Base-by-base conservation (phyloP, 2,888 invertebrate species). In the Luperina nickerlii region DNA sequence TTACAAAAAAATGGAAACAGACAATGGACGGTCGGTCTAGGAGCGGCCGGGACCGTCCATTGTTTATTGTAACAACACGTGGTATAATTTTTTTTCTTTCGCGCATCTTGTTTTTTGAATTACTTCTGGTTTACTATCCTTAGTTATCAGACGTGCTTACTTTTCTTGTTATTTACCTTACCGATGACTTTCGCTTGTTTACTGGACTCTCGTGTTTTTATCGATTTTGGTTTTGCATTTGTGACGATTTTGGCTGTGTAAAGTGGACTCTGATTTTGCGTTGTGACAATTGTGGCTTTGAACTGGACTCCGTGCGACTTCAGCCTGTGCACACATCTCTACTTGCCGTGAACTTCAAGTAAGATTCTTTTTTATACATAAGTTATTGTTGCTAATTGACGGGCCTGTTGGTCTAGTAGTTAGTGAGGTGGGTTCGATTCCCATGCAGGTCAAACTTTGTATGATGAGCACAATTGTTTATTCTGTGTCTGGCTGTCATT, bases 251-350 rank as follows among this genome's bases (percentile, higher is more conserved):
- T 78, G 78, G 74, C 78, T 71, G 51, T 78, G 78, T 78, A 74
- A 69, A 74, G 74, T 78, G 78, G 74, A 79, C 78, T 79, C 78
- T 79, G 79, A 79, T 79, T 79, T 79, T 79, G 79, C 79, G 75
- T 79, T 79, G 79, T 79, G 79, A 79, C 79, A 66, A 79, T 75
- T 79, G 79, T 75, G 79, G 79, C 74, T 78, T 78, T 74, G 74
- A 78, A 78, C 78, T 78, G 74, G 78, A 78, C 78, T 78, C 78
- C 78, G 78, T 78, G 78, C 74, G 74, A 74, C 74, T 78, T 78
- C 78, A 78, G 78, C 78, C 78, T 78, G 78, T 78, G 78, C 74
- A 74, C 78, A 78, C 78, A 78, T 78, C 78, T 78, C 78, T 78
- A 74, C 78, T 78, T 78, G 78, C 78, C 74, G 78, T 78, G 78